Evolutionary conservation across 2,113 vertebrate species (phyloP), one percentile per base, ranked within the genome.

Genomic region (Cyprinodon brontotheroides): DNA sequence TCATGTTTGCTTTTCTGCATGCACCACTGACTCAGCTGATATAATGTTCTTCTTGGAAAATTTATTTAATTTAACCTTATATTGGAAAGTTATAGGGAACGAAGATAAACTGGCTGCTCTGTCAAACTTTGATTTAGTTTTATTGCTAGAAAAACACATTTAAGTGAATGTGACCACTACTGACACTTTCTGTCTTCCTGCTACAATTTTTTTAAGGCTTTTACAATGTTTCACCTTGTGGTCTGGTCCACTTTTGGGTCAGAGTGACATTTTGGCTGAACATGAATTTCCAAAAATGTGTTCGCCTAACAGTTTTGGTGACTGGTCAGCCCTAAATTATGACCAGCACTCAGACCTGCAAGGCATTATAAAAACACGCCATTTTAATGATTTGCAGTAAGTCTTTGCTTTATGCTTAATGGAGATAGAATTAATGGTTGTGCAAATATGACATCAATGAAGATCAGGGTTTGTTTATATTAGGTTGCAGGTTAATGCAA

Each of bases 281-380:
- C 15, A 22, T 64, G 47, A 50, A 71, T 20, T 69, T 47, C 38
- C 67, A 40, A n/a, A 14, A 70, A 75, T 60, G 72, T 53, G 17
- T 65, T 61, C 10, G 48, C 22, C 74, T 78, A 43, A 65, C 43
- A 48, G 48, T 57, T 69, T 47, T 61, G 17, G 20, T 64, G 53
- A 20, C 77, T 45, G 57, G 71, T 65, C 29, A 8, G 29, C 22
- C 50, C 47, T 41, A 17, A 59, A 73, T 72, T 68, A 61, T 61
- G 68, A 20, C 48, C 41, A 47, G 14, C 64, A 43, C 61, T 63
- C 22, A 2, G 67, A 72, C 61, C 68, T 77, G 67, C 36, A 68
- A 61, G 70, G 48, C 6, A 29, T 43, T 62, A 75, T 75, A 20
- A 79, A 77, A 81, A 66, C 59, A 41, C 14, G 68, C 82, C 74